A percentile compares a stretch with the other conserved stretches of the same genome.
Conservation (phyloP, 2,888 invertebrate genomes). For the Mesorhabditis sp. region DNA sequence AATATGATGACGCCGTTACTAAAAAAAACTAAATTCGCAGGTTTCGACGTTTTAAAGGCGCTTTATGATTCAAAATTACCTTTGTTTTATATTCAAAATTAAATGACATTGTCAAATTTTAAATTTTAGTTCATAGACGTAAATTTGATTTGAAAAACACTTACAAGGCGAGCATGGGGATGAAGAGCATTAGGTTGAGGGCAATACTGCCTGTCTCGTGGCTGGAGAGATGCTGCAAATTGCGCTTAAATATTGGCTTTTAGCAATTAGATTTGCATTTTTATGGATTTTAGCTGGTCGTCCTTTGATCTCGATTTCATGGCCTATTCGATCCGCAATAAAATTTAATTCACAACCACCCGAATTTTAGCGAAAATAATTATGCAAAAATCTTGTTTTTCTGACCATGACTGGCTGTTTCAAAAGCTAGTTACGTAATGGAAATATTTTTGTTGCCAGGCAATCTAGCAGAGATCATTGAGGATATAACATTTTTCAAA, state of each 20-base stretch:
- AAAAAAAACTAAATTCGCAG: neutral
- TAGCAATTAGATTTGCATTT: too few relatives aligned
- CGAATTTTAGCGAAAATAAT: too few relatives aligned
- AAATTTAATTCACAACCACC: too few relatives aligned
- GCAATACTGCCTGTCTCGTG: constrained; percentile 2
- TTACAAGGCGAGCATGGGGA: neutral
- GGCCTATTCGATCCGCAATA: too few relatives aligned
- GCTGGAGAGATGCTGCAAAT: neutral
- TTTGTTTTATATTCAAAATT: neutral
- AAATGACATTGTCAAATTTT: neutral
- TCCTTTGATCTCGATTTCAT: too few relatives aligned
- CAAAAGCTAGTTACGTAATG: too few relatives aligned
- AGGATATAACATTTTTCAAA: too few relatives aligned
- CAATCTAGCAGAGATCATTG: too few relatives aligned
- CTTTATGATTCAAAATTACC: neutral
- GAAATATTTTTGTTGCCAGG: too few relatives aligned
- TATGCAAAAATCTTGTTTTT: too few relatives aligned
- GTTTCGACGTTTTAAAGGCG: neutral
- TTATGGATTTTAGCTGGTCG: too few relatives aligned
- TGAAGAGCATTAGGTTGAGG: neutral
- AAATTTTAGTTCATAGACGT: neutral
- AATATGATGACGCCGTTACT: neutral
- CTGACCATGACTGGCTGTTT: too few relatives aligned
- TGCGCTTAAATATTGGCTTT: neutral
- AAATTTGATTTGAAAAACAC: neutral